phyloP scores from a whole-genome alignment of 2,113 vertebrate genomes.

The Rhinopithecus roxellana region DNA sequence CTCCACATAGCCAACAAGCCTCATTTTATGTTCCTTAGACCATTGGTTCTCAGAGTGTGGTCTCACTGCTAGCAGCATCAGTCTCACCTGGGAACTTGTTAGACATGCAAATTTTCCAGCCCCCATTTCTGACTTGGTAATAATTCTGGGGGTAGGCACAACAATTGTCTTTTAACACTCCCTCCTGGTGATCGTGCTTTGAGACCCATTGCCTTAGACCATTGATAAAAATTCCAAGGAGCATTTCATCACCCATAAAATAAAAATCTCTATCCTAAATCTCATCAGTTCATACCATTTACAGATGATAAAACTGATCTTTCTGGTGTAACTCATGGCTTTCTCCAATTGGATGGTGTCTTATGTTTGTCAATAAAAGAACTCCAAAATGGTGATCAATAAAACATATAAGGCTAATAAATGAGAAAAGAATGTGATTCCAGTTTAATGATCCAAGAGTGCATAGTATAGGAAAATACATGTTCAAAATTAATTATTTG shows the following conservation, averaged over 20 bases:
- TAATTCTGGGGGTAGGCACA: not conserved
- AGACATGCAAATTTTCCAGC: not conserved
- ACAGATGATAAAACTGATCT: not conserved
- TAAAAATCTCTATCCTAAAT: not conserved
- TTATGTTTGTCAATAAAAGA: not conserved
- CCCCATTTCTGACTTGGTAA: not conserved
- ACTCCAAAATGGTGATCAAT: not conserved
- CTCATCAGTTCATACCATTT: not conserved
- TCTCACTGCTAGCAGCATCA: not conserved
- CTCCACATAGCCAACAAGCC: not conserved
- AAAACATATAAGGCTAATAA: not conserved
- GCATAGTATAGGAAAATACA: not conserved
- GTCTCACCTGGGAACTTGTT: not conserved
- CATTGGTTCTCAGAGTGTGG: not conserved
- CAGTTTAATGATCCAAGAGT: not conserved
- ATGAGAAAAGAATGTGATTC: not conserved
- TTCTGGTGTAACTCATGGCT: not conserved
- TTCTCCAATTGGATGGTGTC: not conserved
- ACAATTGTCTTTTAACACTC: not conserved
- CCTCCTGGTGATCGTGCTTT: not conserved
- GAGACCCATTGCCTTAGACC: not conserved
- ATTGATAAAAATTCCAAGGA: not conserved
- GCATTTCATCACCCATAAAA: not conserved
- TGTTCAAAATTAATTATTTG: conserved; percentile 14
- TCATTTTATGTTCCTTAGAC: not conserved